Conservation (phyloP, 1,140 invertebrate species). For the Ostrea edulis region DNA sequence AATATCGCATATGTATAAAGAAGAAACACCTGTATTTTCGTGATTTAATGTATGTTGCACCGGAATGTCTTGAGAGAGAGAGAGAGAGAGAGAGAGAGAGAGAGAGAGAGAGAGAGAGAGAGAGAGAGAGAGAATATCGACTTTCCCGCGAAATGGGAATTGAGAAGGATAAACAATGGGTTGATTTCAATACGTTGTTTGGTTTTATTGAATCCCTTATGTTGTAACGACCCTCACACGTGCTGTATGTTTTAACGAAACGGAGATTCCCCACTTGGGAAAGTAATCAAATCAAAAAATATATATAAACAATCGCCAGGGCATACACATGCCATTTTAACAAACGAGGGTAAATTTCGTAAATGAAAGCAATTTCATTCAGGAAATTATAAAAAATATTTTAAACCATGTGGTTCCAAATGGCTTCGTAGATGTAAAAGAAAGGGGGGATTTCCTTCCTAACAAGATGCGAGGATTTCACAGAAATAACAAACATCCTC, state of each 20-base stretch:
- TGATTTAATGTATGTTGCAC: too few species aligned
- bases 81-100: neutral
- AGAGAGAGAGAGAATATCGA: neutral
- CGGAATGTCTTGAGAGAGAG: too few species aligned
- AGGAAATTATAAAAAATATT: neutral
- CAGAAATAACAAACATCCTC: too few species aligned
- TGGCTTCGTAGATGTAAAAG: too few species aligned
- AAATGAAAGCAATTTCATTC: neutral
- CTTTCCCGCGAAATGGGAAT: neutral
- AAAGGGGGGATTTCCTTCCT: too few species aligned
- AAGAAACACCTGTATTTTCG: too few species aligned
- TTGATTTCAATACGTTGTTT: neutral
- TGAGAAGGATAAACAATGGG: neutral
- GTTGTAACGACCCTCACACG: conserved; percentile 21
- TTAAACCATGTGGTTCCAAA: neutral
- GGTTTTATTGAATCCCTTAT: conserved; percentile 1
- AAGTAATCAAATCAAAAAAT: conserved; percentile 28
- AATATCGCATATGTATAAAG: too few species aligned
- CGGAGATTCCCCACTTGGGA: neutral
- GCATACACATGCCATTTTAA: conserved; percentile 22
- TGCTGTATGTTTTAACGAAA: conserved; percentile 30
- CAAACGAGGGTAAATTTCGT: neutral
- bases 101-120: neutral
- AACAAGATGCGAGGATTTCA: too few species aligned
- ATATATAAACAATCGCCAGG: neutral